A percentile compares a stretch with the other conserved stretches of the same genome.
phyloP scores from a whole-genome alignment of 1,140 invertebrate species.

The Megathymus violae region DNA sequence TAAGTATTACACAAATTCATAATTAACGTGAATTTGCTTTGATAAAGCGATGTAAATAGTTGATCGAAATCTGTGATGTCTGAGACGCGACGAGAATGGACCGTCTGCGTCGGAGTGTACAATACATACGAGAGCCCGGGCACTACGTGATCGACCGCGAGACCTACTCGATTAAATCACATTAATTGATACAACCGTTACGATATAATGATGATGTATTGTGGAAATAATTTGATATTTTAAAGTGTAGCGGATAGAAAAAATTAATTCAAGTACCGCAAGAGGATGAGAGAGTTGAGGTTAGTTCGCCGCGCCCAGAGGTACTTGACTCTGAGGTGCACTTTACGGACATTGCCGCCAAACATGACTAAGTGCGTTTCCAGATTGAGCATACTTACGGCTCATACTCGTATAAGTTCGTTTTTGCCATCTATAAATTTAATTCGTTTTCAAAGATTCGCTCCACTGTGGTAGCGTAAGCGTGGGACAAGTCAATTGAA shows the following conservation, averaged over 20 bases:
- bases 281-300: slow-evolving; percentile 49
- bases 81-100: slow-evolving; percentile 11
- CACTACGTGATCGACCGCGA: slow-evolving; percentile 73
- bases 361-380: slow-evolving; percentile 53
- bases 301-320: slow-evolving; percentile 37
- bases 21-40: slow-evolving; percentile 14
- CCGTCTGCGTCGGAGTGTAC: slow-evolving; percentile 40
- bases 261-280: slow-evolving; percentile 59
- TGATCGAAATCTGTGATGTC: slow-evolving; percentile 31
- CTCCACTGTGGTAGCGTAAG: too few relatives aligned
- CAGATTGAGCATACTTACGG: not conserved
- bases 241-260: slow-evolving; percentile 63
- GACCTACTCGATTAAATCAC: slow-evolving; percentile 76
- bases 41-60: slow-evolving; percentile 45
- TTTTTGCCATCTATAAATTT: not conserved
- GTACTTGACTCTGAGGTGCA: slow-evolving; percentile 57
- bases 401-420: not conserved
- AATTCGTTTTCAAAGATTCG: too few relatives aligned
- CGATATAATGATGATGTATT: slow-evolving; percentile 77
- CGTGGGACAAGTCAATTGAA: too few relatives aligned
- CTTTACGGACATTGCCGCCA: slow-evolving; percentile 59
- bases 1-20: slow-evolving; percentile 9
- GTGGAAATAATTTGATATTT: slow-evolving; percentile 80
- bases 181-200: slow-evolving; percentile 81
- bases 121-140: slow-evolving; percentile 47